Evolutionary conservation across 2,797 vertebrate genomes (phyloP).

Genomic region (Rhabdophis nuchalis): DNA sequence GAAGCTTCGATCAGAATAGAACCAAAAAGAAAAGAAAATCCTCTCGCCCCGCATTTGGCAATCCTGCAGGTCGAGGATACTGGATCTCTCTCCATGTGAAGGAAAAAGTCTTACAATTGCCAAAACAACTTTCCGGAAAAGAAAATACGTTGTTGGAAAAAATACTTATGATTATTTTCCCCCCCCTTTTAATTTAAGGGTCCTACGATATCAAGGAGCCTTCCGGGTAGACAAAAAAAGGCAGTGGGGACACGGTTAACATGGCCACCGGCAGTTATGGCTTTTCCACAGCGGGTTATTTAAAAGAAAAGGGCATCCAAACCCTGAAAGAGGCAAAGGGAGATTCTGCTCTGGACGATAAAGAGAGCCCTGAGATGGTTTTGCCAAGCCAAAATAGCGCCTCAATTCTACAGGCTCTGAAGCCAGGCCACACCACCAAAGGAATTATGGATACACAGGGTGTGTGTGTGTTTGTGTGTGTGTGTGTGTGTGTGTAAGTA

Average conservation of each 20-base stretch:
- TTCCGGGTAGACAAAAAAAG: not conserved
- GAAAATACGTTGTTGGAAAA: not conserved
- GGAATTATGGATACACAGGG: not conserved
- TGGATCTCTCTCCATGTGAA: not conserved
- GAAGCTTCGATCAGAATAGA: too few relatives aligned
- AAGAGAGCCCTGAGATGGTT: not conserved
- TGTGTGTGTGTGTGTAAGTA: not conserved
- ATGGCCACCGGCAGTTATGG: not conserved
- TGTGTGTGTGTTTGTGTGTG: too few relatives aligned
- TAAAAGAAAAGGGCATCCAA: not conserved
- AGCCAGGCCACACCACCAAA: conserved; percentile 14
- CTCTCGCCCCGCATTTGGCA: not conserved
- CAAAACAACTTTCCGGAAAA: not conserved
- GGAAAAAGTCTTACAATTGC: too few relatives aligned
- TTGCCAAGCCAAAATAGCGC: not conserved
- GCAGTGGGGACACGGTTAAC: not conserved
- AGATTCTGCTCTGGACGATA: not conserved
- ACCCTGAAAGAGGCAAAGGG: not conserved
- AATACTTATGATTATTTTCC: not conserved
- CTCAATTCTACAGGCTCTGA: not conserved
- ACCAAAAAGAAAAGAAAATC: not conserved
- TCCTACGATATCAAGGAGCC: not conserved
- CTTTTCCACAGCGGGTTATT: conserved; percentile 8
- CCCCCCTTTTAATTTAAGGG: not conserved
- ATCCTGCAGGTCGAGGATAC: not conserved